phyloP scores from a whole-genome alignment of 1,140 invertebrate genomes.

The Drosophila pruinosa region DNA sequence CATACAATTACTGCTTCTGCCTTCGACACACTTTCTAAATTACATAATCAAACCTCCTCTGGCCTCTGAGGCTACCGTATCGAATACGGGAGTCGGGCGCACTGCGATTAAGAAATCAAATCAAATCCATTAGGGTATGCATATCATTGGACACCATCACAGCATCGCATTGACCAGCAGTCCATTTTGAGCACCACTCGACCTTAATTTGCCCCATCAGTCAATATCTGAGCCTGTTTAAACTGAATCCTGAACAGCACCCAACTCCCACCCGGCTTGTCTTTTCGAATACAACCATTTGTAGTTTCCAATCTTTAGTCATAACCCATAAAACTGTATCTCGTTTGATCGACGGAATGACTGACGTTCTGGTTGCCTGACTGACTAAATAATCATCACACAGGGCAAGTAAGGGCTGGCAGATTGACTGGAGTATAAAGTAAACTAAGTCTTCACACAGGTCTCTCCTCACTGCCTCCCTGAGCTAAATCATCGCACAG shows the following conservation, averaged over 20 bases:
- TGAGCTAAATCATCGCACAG: too few species aligned
- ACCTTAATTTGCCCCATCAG: not conserved
- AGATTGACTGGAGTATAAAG: too few species aligned
- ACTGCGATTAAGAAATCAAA: slow-evolving; percentile 5
- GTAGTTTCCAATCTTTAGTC: too few species aligned
- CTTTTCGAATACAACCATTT: too few species aligned
- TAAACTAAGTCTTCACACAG: too few species aligned
- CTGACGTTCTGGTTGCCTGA: not conserved
- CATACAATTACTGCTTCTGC: slow-evolving; percentile 30
- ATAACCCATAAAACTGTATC: too few species aligned
- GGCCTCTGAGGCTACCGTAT: not conserved
- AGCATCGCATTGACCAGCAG: not conserved
- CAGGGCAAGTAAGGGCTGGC: too few species aligned
- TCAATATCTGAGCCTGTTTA: not conserved
- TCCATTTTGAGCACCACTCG: not conserved
- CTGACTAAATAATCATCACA: too few species aligned
- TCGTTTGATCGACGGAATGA: not conserved
- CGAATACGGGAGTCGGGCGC: not conserved
- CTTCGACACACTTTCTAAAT: not conserved
- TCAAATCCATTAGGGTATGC: slow-evolving; percentile 1
- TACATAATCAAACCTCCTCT: not conserved
- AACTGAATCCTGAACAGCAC: too few species aligned
- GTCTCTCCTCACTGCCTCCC: too few species aligned
- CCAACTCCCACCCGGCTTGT: too few species aligned
- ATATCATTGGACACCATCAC: not conserved